Base-by-base conservation (phyloP, 2,113 vertebrate genomes). In the Pipra filicauda region DNA sequence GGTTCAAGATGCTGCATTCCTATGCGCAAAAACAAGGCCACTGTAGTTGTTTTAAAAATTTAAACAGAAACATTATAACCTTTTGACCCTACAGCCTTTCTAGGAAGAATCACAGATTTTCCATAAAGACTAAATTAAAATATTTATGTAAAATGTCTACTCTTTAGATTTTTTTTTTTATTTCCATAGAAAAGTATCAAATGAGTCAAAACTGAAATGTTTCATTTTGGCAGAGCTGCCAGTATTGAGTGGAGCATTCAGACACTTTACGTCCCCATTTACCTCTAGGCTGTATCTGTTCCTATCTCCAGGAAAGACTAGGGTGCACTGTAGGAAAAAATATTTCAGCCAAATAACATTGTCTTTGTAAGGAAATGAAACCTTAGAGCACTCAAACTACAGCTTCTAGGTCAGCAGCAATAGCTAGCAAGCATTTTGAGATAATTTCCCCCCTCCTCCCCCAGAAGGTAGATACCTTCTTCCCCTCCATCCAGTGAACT, bases 221-320 rank as follows among this genome's bases (percentile, higher is more conserved):
- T 95, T 87, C 24, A 8, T 28, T 89, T 84, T 80, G 59, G 59
- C 59, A 84, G 92, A 79, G 69, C 69, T 81, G 52, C 88, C 73
- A 61, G 21, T 57, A 37, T n/a, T 26, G 72, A 92, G 52, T n/a
- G 30, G 76, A 93, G 57, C 44, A 26, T 86, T 95, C 75, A 91
- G 80, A 67, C 27, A 88, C 85, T 67, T 95, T 78, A 78, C 0
- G 1, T 95, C 54, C 59, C 46, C 35, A 8, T 86, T 94, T 96
- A 55, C 85, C 88, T 92, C 49, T 37, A 66, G 85, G 70, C 83
- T 88, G 23, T 93, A 81, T 91, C 57, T 93, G 88, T 92, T 94
- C 82, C 65, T 93, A 35, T 93, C 72, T 96, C 65, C 79, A 87
- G 85, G 83, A 96, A 39, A 87, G 37, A 24, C 26, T 75, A 41